Percentiles rank a stretch among this genome's conserved stretches.
Evolutionary conservation across 2,113 vertebrate species (phyloP).

Genomic region (Nerophis lumbriciformis): DNA sequence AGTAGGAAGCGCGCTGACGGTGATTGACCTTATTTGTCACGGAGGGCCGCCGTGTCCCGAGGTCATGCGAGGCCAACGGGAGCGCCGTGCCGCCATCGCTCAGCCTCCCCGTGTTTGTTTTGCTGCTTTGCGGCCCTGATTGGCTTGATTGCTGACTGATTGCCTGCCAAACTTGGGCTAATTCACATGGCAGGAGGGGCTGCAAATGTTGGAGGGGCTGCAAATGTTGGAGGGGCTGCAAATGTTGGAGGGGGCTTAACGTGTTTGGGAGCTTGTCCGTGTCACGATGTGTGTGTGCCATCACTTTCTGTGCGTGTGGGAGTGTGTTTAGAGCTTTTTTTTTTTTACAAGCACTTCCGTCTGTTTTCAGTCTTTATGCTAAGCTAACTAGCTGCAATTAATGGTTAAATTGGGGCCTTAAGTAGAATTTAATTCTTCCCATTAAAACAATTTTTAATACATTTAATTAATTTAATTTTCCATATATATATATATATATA

Average conservation of each 20-base stretch:
- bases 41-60: slow-evolving; percentile 40
- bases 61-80: slow-evolving; percentile 41
- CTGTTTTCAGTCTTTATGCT: background rate
- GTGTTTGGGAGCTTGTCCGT: slow-evolving; percentile 13
- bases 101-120: slow-evolving; percentile 61
- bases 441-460: too few species aligned
- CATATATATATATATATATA: too few species aligned
- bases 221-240: slow-evolving; percentile 3
- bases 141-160: slow-evolving; percentile 58
- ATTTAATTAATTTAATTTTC: too few species aligned
- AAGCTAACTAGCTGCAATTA: background rate
- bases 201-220: background rate
- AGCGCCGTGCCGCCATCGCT: slow-evolving; percentile 45
- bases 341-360: slow-evolving; percentile 2
- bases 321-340: background rate
- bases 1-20: slow-evolving; percentile 64
- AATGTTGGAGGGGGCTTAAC: background rate
- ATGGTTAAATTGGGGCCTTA: background rate
- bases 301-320: background rate
- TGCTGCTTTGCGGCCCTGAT: slow-evolving; percentile 50
- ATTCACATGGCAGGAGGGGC: slow-evolving; percentile 22
- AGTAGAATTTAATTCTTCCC: too few species aligned
- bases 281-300: slow-evolving; percentile 3
- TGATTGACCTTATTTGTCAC: slow-evolving; percentile 60
- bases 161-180: slow-evolving; percentile 30